Base-by-base conservation (phyloP, 2,797 vertebrate species). In the Mallotus villosus region DNA sequence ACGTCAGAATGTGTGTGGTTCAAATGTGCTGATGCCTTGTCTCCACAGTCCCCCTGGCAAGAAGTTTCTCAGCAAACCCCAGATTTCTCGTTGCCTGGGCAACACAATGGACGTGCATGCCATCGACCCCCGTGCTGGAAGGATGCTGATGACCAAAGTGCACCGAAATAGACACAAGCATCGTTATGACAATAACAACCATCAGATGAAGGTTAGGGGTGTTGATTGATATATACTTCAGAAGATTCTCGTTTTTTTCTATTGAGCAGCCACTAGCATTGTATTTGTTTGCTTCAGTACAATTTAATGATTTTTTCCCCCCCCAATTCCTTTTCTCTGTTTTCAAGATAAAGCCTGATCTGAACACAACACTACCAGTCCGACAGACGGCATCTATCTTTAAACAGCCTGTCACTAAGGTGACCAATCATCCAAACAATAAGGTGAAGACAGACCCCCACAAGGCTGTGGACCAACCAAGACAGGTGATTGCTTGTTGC, bases 311-410 rank as follows among this genome's bases (percentile, higher is more conserved):
- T 16, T 46, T 8, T 55, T n/a, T 55, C 34, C 32, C n/a, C n/a
- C n/a, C n/a, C n/a, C 51, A 7, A 46, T 60, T n/a, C 25, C 62
- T 11, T 46, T n/a, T 32, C 4, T 41, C 4, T 41, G 60, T 73
- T 21, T 72, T 75, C 0, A 84, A 99, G 97, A 92, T 94, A 70
- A 99, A 98, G 78, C 97, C 96, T 22, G 97, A 99, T 83, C 82
- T 99, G 83, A 98, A 98, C 87, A 99, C 97, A 0, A 96, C 97
- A 1, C 93, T 99, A 71, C 97, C 97, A 0, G 97, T 99, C 72
- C 90, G 97, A 75, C 97, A 99, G 91, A 99, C 97, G 0, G 97
- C 97, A 0, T 99, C 97, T 75, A 99, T 99, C 85, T 99, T 99
- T 84, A 99, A 99, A 76, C 97, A 99, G 58, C 97, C 97, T 0